Percentiles rank a stretch among this genome's conserved stretches.
Conservation (phyloP, 2,113 vertebrate species). For the Salminus brasiliensis region DNA sequence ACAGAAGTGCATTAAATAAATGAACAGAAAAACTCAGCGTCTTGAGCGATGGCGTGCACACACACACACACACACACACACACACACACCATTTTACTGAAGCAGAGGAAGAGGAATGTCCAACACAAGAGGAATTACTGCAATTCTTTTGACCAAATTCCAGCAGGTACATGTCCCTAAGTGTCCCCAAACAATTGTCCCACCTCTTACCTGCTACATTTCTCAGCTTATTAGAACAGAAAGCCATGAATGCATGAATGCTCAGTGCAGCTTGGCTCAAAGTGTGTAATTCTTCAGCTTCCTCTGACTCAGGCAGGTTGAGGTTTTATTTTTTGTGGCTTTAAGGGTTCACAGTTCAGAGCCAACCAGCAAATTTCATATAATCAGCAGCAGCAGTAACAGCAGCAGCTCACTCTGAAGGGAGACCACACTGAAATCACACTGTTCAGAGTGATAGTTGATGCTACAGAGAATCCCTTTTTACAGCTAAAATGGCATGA, state of each 20-base stretch:
- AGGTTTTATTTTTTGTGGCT: no score
- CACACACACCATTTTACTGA: neutral
- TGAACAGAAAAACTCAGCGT: slow-evolving; percentile 45
- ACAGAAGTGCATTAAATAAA: slow-evolving; percentile 63
- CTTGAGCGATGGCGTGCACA: slow-evolving; percentile 56
- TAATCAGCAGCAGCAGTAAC: neutral
- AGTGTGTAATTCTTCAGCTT: neutral
- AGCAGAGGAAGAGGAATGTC: neutral
- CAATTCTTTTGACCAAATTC: neutral
- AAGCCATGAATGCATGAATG: neutral
- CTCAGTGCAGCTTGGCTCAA: neutral
- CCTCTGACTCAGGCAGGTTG: neutral
- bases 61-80: no score
- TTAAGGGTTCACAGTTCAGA: neutral
- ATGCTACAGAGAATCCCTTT: no score
- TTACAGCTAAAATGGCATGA: no score
- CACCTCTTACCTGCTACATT: neutral
- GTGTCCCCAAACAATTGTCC: neutral
- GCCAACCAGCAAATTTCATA: neutral
- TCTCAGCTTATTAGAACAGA: neutral
- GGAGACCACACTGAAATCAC: no score
- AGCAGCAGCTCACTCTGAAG: neutral
- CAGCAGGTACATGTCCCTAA: neutral
- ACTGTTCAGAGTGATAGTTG: no score
- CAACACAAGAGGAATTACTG: neutral